Percentiles rank a stretch among this genome's conserved stretches.
phyloP scores from a whole-genome alignment of 2,797 vertebrate genomes.

The Rhyacichthys aspro region DNA sequence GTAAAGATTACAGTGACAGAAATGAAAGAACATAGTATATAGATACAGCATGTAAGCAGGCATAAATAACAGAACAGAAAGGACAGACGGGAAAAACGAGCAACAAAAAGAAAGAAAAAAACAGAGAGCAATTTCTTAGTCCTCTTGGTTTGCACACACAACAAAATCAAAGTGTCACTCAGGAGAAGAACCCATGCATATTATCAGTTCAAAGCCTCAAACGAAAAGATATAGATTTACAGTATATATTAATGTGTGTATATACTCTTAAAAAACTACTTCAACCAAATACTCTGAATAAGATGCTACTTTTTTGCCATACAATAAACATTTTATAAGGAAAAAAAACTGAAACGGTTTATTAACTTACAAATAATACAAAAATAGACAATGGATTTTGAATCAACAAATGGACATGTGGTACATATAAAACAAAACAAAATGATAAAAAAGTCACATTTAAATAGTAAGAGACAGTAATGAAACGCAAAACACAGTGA shows the following conservation, averaged over 20 bases:
- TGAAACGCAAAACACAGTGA: slow-evolving; percentile 84
- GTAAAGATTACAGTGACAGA: slow-evolving; percentile 97
- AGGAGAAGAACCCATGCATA: slow-evolving; percentile 98
- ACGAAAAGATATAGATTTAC: slow-evolving; percentile 92
- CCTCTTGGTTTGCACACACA: slow-evolving; percentile 88
- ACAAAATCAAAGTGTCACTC: slow-evolving; percentile 88
- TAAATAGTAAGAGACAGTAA: slow-evolving; percentile 90
- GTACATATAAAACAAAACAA: slow-evolving; percentile 75
- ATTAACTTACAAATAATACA: slow-evolving; percentile 98
- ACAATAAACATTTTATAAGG: slow-evolving; percentile 87
- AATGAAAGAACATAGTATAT: slow-evolving; percentile 76
- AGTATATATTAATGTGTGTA: slow-evolving; percentile 91
- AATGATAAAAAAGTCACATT: slow-evolving; percentile 90
- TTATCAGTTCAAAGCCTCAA: slow-evolving; percentile 91
- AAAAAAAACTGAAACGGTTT: slow-evolving; percentile 67
- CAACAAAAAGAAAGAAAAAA: slow-evolving; percentile 85
- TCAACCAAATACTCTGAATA: slow-evolving; percentile 98
- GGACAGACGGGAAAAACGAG: slow-evolving; percentile 72
- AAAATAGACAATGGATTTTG: slow-evolving; percentile 95
- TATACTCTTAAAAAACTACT: slow-evolving; percentile 89
- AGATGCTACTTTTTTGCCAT: slow-evolving; percentile 95
- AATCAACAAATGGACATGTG: slow-evolving; percentile 89
- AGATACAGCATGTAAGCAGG: slow-evolving; percentile 90
- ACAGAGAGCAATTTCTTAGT: slow-evolving; percentile 92
- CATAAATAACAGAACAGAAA: slow-evolving; percentile 80